phyloP scores from a whole-genome alignment of 2,797 vertebrate genomes.

The Acridotheres tristis region DNA sequence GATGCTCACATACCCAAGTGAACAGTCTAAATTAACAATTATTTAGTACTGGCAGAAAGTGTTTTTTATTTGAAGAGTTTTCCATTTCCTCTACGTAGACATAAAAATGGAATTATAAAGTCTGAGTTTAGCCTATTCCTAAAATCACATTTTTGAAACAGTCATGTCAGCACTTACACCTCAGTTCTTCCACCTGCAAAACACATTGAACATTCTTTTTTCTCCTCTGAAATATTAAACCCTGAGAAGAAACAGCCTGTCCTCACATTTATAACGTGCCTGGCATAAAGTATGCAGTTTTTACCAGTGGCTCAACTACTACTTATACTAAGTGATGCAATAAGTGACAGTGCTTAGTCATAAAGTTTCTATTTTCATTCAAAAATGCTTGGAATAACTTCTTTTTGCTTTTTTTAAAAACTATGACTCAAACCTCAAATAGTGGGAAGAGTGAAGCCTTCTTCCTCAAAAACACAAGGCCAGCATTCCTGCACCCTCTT shows the following conservation, averaged over 20 bases:
- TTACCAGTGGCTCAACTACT: not conserved
- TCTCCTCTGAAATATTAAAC: not conserved
- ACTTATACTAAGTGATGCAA: not conserved
- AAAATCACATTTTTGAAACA: not conserved
- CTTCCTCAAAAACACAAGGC: not conserved
- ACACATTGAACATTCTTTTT: not conserved
- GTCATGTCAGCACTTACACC: not conserved
- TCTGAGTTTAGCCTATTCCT: not conserved
- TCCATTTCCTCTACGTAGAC: not conserved
- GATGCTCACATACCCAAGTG: not conserved
- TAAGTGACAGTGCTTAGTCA: conserved; percentile 23
- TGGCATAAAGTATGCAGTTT: not conserved
- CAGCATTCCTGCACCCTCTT: not conserved
- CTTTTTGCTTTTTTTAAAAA: not conserved
- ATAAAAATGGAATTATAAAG: not conserved
- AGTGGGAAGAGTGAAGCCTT: not conserved
- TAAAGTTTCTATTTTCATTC: conserved; percentile 27
- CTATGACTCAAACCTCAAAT: not conserved
- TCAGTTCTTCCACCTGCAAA: not conserved
- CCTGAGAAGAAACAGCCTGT: not conserved
- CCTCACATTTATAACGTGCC: not conserved
- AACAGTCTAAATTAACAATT: not conserved
- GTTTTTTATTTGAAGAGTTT: not conserved
- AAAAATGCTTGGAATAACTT: not conserved
- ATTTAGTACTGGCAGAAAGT: not conserved